These are phyloP conservation scores for Carpatolechia fugitivella DNA, from an alignment of 2,888 invertebrate species.

Conservation along the genomic window DNA sequence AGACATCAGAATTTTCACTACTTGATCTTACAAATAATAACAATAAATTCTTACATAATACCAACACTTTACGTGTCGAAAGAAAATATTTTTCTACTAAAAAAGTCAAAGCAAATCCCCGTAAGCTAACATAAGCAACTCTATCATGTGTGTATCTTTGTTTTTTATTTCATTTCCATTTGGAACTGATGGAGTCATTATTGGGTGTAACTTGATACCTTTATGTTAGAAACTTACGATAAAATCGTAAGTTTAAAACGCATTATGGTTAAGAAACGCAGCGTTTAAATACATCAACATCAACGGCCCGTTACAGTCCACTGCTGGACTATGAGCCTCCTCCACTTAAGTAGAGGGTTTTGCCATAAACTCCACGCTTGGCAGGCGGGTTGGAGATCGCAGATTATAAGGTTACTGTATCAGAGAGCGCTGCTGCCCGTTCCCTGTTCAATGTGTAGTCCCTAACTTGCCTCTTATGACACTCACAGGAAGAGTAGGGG, in stretches of 20 bases:
- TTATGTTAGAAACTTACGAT: background rate
- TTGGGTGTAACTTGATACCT: constrained; percentile 16
- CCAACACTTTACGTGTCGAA: constrained; percentile 9
- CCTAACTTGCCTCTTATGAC: too few relatives aligned
- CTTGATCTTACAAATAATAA: background rate
- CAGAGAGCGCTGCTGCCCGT: too few relatives aligned
- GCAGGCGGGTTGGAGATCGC: too few relatives aligned
- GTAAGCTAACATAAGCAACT: constrained; percentile 18
- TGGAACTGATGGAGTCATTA: constrained; percentile 24
- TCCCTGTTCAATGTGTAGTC: too few relatives aligned
- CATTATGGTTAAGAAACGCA: background rate
- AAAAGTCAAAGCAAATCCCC: background rate
- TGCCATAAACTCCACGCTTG: too few relatives aligned
- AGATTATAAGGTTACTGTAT: too few relatives aligned
- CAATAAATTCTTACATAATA: background rate
- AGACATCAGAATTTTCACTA: background rate
- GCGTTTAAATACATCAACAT: background rate
- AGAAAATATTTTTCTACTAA: background rate
- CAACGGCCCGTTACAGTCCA: too few relatives aligned
- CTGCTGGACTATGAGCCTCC: too few relatives aligned
- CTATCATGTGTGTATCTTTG: constrained; percentile 14
- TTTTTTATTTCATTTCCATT: background rate
- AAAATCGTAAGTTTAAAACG: background rate
- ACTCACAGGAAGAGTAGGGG: too few relatives aligned
- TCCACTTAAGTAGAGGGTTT: too few relatives aligned